Evolutionary conservation across 2,888 invertebrate genomes (phyloP).

Genomic region (Drosophila siamana): DNA sequence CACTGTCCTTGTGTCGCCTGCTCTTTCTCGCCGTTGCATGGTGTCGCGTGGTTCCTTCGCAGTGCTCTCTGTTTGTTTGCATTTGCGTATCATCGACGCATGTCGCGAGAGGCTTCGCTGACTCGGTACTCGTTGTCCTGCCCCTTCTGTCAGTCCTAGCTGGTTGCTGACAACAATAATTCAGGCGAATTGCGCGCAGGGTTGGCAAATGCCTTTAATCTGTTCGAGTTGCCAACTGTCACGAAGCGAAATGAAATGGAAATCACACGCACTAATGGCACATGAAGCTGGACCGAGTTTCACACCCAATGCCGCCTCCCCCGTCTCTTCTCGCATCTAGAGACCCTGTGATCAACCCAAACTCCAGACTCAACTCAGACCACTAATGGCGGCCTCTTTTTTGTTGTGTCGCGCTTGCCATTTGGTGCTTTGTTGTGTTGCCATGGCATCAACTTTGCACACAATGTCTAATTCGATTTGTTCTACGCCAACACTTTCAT

Average conservation of each 20-base stretch:
- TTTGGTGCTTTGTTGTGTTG: slow-evolving; percentile 27
- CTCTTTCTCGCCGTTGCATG: slow-evolving; percentile 39
- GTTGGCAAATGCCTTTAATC: slow-evolving; percentile 85
- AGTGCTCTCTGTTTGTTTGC: slow-evolving; percentile 71
- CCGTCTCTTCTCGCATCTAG: no score
- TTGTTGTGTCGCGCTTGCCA: slow-evolving; percentile 28
- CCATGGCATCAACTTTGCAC: slow-evolving; percentile 67
- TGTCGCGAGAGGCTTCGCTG: slow-evolving; percentile 61
- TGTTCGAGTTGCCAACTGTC: slow-evolving; percentile 84
- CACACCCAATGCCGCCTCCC: not conserved
- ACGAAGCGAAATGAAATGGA: slow-evolving; percentile 84
- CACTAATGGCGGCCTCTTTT: slow-evolving; percentile 50
- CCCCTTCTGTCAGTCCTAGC: slow-evolving; percentile 25
- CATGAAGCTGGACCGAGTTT: slow-evolving; percentile 32
- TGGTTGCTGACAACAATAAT: slow-evolving; percentile 73
- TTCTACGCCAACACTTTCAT: slow-evolving; percentile 85
- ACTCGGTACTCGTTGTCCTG: slow-evolving; percentile 19
- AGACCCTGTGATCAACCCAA: no score
- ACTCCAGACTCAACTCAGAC: slow-evolving; percentile 7
- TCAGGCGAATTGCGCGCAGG: slow-evolving; percentile 75
- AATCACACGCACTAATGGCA: slow-evolving; percentile 82
- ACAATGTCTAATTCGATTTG: slow-evolving; percentile 84
- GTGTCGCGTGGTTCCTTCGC: slow-evolving; percentile 48
- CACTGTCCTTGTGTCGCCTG: not conserved
- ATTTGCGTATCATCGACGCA: slow-evolving; percentile 81